A percentile compares a stretch with the other conserved stretches of the same genome.
These are phyloP conservation scores for Nebria brevicollis DNA, from an alignment of 2,888 invertebrate genomes.

Conservation along the genomic window DNA sequence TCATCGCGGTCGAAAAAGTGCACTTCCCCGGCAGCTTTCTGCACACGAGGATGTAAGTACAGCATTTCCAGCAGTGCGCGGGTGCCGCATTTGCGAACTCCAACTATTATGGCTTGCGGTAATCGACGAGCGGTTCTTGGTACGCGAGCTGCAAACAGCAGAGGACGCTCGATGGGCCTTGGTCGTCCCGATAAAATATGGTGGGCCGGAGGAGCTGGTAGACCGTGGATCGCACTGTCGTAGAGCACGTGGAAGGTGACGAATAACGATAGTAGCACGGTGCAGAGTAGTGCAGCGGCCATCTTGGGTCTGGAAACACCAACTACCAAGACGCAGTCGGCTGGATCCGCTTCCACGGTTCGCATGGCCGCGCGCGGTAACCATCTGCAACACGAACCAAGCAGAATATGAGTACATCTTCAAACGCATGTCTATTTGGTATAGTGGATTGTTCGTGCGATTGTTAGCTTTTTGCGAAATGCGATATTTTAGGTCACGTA, in stretches of 20 bases:
- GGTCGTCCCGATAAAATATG: slow-evolving; percentile 60
- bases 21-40: slow-evolving; percentile 93
- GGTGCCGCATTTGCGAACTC: slow-evolving; percentile 96
- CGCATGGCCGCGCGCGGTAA: slow-evolving; percentile 84
- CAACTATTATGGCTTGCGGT: slow-evolving; percentile 89
- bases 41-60: slow-evolving; percentile 91
- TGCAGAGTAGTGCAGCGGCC: slow-evolving; percentile 81
- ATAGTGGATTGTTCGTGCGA: no score
- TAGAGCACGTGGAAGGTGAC: slow-evolving; percentile 87
- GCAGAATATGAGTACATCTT: background rate
- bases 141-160: slow-evolving; percentile 57
- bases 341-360: slow-evolving; percentile 84
- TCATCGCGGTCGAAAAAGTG: slow-evolving; percentile 97
- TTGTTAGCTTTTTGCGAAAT: no score
- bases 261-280: slow-evolving; percentile 83
- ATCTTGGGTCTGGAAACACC: slow-evolving; percentile 86
- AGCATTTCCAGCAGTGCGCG: slow-evolving; percentile 96
- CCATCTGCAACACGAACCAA: slow-evolving; percentile 70
- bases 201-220: slow-evolving; percentile 68
- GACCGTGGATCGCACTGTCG: slow-evolving; percentile 84
- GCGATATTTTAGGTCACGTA: no score
- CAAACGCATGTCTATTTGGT: background rate
- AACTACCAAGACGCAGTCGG: slow-evolving; percentile 85
- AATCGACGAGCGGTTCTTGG: slow-evolving; percentile 73
- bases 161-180: slow-evolving; percentile 43